Base-by-base conservation (phyloP, 2,113 vertebrate species). In the Lepisosteus oculatus region DNA sequence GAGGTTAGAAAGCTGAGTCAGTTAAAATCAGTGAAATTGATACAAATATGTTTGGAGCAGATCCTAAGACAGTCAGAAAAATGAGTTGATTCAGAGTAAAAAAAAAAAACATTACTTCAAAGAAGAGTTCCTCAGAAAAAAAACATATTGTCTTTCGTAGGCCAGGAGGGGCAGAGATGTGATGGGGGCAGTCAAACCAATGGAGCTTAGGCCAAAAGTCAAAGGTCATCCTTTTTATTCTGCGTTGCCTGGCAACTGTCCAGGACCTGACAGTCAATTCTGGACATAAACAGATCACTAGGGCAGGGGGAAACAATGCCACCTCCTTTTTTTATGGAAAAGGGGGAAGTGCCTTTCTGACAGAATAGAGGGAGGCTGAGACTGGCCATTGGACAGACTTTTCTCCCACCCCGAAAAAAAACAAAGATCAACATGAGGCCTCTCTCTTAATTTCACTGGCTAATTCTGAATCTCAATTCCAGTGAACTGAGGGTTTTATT, bases 171-270 rank as follows among this genome's bases (percentile, higher is more conserved):
- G 7, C 14, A 7, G 43, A 14, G 64, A 29, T 42, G 43, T 14
- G 11, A 43, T 45, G 55, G 8, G 67, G 67, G 66, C 67, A 14
- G 13, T 55, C 17, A 65, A 47, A 47, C 54, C n/a, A 11, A 13
- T 76, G 55, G 56, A 17, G 4, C 61, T n/a, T 74, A 81, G 77
- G 71, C 63, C 56, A 17, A 1, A 12, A 79, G 70, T 67, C 71
- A 45, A 70, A 78, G 85, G 85, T 85, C 82, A 85, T 45, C 61
- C 74, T 59, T 51, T 63, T 47, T 42, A 55, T 12, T 5, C 17
- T 62, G 44, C 44, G 87, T 86, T 84, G 72, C 84, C 72, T 77
- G 77, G 85, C 72, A 86, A 85, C 79, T 45, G 65, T 66, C 59
- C 71, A 43, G 66, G 63, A 78, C 55, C 57, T 71, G 68, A 59